Percentiles rank a stretch among this genome's conserved stretches.
Conservation (phyloP, 2,888 invertebrate genomes). For the Lasioglossum zephyrum region DNA sequence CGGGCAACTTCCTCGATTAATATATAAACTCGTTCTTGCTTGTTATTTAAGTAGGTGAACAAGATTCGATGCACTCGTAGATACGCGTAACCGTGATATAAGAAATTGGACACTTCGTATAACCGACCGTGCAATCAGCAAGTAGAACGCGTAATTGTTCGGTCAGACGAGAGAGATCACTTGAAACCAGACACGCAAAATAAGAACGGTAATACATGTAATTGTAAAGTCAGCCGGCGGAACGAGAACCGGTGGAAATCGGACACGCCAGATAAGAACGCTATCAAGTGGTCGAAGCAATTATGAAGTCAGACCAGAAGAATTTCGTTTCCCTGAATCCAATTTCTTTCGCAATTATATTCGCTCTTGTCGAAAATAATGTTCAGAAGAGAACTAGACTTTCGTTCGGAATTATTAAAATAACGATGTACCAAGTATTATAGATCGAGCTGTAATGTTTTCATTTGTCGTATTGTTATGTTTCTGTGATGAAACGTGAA, state of each 20-base stretch:
- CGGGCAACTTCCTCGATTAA: not conserved
- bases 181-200: not conserved
- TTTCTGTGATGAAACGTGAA: not conserved
- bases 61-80: not conserved
- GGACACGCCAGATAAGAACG: not conserved
- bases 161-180: not conserved
- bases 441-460: not conserved
- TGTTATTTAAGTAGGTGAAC: not conserved
- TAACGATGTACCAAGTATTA: not conserved
- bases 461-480: not conserved
- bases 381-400: not conserved
- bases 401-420: not conserved
- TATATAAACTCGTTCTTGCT: not conserved
- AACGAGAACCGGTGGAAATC: not conserved
- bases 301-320: not conserved
- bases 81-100: not conserved
- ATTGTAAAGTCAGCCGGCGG: not conserved
- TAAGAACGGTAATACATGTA: slow-evolving; percentile 4
- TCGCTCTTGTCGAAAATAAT: not conserved
- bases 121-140: not conserved
- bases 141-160: not conserved
- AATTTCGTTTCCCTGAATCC: not conserved
- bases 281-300: not conserved
- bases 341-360: not conserved
- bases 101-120: not conserved